Base-by-base conservation (phyloP, 2,888 invertebrate genomes). In the Didymodactylos carnosus region DNA sequence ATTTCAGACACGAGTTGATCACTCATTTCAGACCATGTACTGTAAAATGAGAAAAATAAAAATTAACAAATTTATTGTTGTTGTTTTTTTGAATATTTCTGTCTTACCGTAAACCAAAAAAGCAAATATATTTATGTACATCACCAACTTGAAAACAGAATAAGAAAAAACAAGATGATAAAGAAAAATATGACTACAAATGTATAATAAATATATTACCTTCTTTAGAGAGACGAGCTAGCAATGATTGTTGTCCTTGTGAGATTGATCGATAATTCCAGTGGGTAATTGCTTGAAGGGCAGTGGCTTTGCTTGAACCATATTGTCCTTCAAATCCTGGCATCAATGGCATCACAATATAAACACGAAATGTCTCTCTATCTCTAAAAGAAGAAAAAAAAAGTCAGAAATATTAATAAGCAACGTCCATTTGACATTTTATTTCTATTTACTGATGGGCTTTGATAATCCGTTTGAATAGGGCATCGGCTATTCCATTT, bases 241-340 rank as follows among this genome's bases (percentile, higher is more conserved):
- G 81, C 78, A 97, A 88, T 0, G 93, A 90, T 80, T 91, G 89
- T 76, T 88, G 89, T 27, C 94, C 94, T 80, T 92, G 88, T 79
- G 90, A 90, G 78, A 98, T 93, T n/a, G 95, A 94, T 75, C 89
- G 88, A 41, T 94, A 94, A 85, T 95, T 95, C 94, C 94, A 97
- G 81, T 97, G 93, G 0, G 93, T 92, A 79, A 97, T 90, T 3
- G 94, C 92, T 79, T 93, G 90, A 25, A 95, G 87, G 0, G 94
- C 90, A 51, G 71, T 71, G 23, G 71, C 74, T 41, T 71, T 71
- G 23, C 71, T 62, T 46, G 62, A 62, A 43, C 74, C 74, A 74
- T 74, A 74, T 69, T 74, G 62, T 19, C 74, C 74, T 39, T 74
- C 74, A 39, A 71, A 74, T 39, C 74, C 74, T 41, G 94, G 95